Percentiles rank a stretch among this genome's conserved stretches.
Evolutionary conservation across 2,113 vertebrate species (phyloP).

Genomic region (Geococcyx californianus): DNA sequence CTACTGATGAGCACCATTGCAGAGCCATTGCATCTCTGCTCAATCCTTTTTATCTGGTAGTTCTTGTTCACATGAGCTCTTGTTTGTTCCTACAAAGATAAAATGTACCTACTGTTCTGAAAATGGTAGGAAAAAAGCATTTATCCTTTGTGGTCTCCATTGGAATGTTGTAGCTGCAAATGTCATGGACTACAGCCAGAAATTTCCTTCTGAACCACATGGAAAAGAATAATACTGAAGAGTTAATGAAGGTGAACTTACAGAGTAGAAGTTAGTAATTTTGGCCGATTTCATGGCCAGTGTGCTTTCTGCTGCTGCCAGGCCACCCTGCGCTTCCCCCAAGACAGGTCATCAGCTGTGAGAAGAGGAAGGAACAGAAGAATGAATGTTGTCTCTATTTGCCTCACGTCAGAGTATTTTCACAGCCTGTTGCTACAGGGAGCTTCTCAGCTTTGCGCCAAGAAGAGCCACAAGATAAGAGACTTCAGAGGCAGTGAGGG

Average conservation of each 20-base stretch:
- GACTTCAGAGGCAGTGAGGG: constrained; percentile 8
- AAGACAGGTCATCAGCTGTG: background rate
- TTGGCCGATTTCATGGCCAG: background rate
- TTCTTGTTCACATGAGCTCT: background rate
- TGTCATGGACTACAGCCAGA: background rate
- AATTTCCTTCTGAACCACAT: background rate
- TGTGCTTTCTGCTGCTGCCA: background rate
- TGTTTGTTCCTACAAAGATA: background rate
- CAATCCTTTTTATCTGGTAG: background rate
- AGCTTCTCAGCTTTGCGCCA: background rate
- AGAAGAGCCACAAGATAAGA: background rate
- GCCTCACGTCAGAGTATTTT: constrained; percentile 1
- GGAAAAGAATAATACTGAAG: background rate
- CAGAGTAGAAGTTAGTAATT: background rate
- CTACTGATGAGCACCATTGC: background rate
- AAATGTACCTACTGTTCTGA: background rate
- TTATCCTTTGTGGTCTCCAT: background rate
- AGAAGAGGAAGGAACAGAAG: background rate
- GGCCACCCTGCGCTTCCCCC: background rate
- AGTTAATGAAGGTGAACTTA: background rate
- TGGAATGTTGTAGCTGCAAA: background rate
- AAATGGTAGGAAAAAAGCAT: background rate
- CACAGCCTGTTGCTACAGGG: constrained; percentile 24
- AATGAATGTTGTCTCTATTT: background rate
- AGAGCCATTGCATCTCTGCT: background rate